Percentiles rank a stretch among this genome's conserved stretches.
phyloP scores from a whole-genome alignment of 1,140 invertebrate species.

The Drosophila baimaii region DNA sequence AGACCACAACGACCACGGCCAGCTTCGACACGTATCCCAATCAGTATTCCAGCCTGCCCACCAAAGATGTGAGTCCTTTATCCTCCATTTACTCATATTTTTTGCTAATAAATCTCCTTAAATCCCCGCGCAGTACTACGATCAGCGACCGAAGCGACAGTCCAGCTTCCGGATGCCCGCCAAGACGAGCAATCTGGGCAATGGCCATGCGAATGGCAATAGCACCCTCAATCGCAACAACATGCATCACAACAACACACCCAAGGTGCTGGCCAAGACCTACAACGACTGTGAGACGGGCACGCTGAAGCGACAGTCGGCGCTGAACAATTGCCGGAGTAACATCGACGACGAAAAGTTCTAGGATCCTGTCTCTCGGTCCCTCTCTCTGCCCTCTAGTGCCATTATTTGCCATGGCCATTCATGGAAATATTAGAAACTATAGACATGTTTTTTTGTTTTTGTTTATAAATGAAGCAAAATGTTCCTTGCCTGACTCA shows the following conservation, averaged over 20 bases:
- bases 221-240: conserved; percentile 87
- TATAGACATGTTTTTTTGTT: conserved; percentile 56
- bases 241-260: conserved; percentile 87
- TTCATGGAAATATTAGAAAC: conserved; percentile 57
- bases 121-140: conserved; percentile 60
- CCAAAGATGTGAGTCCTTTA: conserved; percentile 87
- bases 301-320: conserved; percentile 91
- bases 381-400: conserved; percentile 41
- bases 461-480: conserved; percentile 59
- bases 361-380: conserved; percentile 34
- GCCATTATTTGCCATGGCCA: conserved; percentile 62
- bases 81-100: too few species aligned
- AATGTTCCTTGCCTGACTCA: conserved; percentile 77
- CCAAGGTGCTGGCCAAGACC: conserved; percentile 86
- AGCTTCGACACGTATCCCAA: conserved; percentile 93
- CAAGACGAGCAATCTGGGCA: conserved; percentile 85
- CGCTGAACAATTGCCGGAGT: conserved; percentile 84
- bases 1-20: conserved; percentile 84
- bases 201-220: conserved; percentile 84
- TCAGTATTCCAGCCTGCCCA: conserved; percentile 91
- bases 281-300: conserved; percentile 90
- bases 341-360: conserved; percentile 84
- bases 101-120: neutral
- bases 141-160: conserved; percentile 85
- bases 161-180: conserved; percentile 85